A percentile compares a stretch with the other conserved stretches of the same genome.
phyloP scores from a whole-genome alignment of 2,113 vertebrate species.

The Natator depressus region DNA sequence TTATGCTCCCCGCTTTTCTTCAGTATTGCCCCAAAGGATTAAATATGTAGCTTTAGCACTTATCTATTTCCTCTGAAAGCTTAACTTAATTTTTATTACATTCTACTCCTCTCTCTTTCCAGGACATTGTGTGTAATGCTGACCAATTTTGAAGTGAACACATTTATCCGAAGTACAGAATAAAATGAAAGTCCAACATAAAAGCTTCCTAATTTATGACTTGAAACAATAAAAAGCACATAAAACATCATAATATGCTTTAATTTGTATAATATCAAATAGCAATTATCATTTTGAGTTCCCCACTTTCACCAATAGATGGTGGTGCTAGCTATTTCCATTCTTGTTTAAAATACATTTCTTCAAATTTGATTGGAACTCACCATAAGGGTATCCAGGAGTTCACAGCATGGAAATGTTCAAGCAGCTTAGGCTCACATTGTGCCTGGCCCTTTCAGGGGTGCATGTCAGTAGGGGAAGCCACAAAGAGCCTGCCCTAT shows the following conservation, averaged over 20 bases:
- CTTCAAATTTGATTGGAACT: not conserved
- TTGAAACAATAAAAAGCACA: not conserved
- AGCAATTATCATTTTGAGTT: not conserved
- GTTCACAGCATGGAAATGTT: not conserved
- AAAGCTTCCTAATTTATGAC: not conserved
- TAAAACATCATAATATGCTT: not conserved
- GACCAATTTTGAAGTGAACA: not conserved
- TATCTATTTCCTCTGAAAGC: not conserved
- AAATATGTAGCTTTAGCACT: not conserved
- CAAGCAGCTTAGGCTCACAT: rapidly evolving
- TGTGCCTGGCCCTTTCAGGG: not conserved
- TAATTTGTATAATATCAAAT: not conserved
- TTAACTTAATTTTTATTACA: not conserved
- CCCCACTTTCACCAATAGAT: conserved; percentile 52
- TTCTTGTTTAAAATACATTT: not conserved
- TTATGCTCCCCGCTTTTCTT: not conserved
- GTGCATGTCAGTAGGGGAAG: not conserved
- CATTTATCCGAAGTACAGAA: not conserved
- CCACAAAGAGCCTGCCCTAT: rapidly evolving
- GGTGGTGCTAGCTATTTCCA: conserved; percentile 64
- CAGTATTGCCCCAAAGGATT: not conserved
- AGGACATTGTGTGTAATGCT: not conserved
- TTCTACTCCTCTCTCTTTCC: not conserved
- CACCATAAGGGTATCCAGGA: rapidly evolving
- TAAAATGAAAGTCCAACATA: not conserved